phyloP scores from a whole-genome alignment of 2,797 vertebrate genomes.

The Typhlichthys subterraneus region DNA sequence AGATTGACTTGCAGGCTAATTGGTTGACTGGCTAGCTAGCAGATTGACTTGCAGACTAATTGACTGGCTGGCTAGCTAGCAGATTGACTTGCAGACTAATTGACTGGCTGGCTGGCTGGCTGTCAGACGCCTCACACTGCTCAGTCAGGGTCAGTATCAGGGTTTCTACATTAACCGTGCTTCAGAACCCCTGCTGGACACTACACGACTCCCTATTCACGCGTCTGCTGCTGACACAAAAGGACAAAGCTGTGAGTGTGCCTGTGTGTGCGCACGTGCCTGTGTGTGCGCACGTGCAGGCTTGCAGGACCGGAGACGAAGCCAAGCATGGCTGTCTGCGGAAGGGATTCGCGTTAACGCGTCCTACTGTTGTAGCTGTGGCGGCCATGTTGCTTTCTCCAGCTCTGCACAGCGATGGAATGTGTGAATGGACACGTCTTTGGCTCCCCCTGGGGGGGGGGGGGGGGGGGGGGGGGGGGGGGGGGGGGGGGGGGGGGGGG shows the following conservation, averaged over 20 bases:
- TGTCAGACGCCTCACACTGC: slow-evolving; percentile 47
- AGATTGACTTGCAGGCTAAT: slow-evolving; percentile 72
- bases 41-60: too few relatives aligned
- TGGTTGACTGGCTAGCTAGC: slow-evolving; percentile 62
- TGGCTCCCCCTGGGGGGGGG: slow-evolving; percentile 12
- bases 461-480: too few relatives aligned
- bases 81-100: slow-evolving; percentile 43
- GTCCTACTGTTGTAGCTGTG: slow-evolving; percentile 17
- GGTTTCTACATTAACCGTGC: slow-evolving; percentile 55
- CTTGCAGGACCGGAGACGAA: background rate
- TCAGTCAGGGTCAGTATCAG: slow-evolving; percentile 45
- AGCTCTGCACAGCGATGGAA: slow-evolving; percentile 33
- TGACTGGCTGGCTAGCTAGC: slow-evolving; percentile 60
- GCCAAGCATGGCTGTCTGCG: background rate
- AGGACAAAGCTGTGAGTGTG: slow-evolving; percentile 2
- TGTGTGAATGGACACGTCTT: slow-evolving; percentile 36
- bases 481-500: too few relatives aligned
- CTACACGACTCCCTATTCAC: slow-evolving; percentile 64
- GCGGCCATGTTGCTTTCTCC: slow-evolving; percentile 40
- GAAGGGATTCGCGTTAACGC: slow-evolving; percentile 2
- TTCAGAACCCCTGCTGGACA: slow-evolving; percentile 52
- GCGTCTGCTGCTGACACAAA: slow-evolving; percentile 26
- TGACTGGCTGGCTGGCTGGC: slow-evolving; percentile 65
- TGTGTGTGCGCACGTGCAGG: background rate
- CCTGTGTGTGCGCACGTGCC: background rate